Conservation (phyloP, 1,140 invertebrate species). For the Trichoplusia ni region DNA sequence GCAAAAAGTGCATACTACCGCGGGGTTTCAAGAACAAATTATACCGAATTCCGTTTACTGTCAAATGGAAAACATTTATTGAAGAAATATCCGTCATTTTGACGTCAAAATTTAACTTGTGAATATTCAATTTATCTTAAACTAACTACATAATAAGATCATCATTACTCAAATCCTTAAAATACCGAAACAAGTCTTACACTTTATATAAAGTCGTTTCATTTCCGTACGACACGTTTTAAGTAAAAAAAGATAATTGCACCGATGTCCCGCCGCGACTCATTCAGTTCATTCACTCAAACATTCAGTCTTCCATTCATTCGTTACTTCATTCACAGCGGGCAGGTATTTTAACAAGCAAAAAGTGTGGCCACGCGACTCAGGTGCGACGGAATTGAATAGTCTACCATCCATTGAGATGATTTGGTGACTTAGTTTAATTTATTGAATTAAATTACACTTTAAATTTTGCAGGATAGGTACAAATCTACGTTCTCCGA, state of each 20-base stretch:
- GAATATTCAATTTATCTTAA: no score
- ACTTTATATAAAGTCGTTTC: constrained; percentile 23
- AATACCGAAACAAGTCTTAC: not conserved
- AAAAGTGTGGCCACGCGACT: constrained; percentile 25
- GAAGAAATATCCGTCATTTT: no score
- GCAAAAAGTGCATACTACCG: no score
- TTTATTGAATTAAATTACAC: not conserved
- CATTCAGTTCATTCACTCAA: constrained; percentile 24
- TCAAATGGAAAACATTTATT: no score
- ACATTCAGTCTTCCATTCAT: constrained; percentile 14
- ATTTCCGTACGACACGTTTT: constrained; percentile 11
- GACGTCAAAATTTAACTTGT: no score
- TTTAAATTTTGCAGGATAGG: no score
- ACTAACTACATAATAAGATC: no score
- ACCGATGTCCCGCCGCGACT: constrained; percentile 26
- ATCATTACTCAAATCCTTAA: not conserved
- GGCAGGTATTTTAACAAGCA: constrained; percentile 35
- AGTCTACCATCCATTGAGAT: constrained; percentile 16
- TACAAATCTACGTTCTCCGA: no score
- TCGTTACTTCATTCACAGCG: constrained; percentile 26
- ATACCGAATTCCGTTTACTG: no score
- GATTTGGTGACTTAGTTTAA: not conserved
- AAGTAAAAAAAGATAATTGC: constrained; percentile 31
- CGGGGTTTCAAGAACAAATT: no score
- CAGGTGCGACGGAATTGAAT: constrained; percentile 15